phyloP scores from a whole-genome alignment of 2,888 invertebrate genomes.

The Sicus ferrugineus region DNA sequence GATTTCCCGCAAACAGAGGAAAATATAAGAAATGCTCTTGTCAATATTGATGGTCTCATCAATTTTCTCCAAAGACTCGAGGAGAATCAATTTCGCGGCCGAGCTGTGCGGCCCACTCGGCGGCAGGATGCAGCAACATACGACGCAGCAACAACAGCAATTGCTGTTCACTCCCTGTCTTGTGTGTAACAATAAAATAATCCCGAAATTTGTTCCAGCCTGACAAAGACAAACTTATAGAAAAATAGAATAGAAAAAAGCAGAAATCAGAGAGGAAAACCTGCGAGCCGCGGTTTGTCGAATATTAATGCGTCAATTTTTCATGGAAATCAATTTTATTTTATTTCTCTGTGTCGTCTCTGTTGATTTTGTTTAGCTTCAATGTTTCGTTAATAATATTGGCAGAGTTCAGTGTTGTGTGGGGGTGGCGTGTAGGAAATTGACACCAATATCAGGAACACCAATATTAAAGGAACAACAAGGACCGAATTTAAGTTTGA shows the following conservation, averaged over 20 bases:
- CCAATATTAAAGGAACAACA: no score
- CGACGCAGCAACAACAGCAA: neutral
- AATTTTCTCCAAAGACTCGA: conserved; percentile 43
- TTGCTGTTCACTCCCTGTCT: neutral
- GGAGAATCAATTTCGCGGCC: conserved; percentile 22
- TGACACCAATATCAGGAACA: no score
- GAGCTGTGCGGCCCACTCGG: neutral
- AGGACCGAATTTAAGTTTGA: no score
- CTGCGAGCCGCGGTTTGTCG: conserved; percentile 12
- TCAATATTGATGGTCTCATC: conserved; percentile 55
- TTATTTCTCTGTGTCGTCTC: neutral
- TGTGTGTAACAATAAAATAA: conserved; percentile 3
- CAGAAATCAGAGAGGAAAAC: neutral
- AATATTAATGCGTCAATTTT: conserved; percentile 16
- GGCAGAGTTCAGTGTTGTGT: neutral
- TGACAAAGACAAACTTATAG: neutral
- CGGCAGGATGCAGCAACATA: neutral
- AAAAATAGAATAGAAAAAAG: conserved; percentile 1
- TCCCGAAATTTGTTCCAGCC: neutral
- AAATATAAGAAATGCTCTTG: conserved; percentile 51
- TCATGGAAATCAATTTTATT: conserved; percentile 16
- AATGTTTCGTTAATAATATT: neutral
- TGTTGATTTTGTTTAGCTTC: neutral
- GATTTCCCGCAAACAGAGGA: neutral
- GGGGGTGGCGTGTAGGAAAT: no score